phyloP scores from a whole-genome alignment of 2,888 invertebrate genomes.

The Aporophyla lueneburgensis region DNA sequence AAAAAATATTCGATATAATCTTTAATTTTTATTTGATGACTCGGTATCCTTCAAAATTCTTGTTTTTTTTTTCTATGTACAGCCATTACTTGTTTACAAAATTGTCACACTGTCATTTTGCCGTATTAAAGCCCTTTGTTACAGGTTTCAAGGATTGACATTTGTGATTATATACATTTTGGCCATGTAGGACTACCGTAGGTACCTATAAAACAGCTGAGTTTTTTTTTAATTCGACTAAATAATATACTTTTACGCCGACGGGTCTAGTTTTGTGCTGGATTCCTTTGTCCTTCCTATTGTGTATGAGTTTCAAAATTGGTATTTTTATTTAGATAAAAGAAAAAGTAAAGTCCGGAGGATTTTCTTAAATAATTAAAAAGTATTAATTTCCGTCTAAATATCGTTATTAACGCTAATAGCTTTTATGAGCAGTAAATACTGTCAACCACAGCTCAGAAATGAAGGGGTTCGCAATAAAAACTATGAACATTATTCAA shows the following conservation, averaged over 20 bases:
- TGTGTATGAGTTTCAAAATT: too few relatives aligned
- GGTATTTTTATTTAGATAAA: not conserved
- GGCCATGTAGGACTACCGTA: not conserved
- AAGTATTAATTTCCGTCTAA: not conserved
- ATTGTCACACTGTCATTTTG: not conserved
- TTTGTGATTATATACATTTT: not conserved
- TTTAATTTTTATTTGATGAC: not conserved
- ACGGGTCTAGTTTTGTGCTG: too few relatives aligned
- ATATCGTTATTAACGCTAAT: not conserved
- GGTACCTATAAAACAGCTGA: not conserved
- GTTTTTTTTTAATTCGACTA: not conserved
- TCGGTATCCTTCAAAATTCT: not conserved
- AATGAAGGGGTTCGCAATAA: too few relatives aligned
- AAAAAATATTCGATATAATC: not conserved
- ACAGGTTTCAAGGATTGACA: not conserved
- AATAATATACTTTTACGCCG: not conserved
- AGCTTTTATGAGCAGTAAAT: conserved; percentile 6
- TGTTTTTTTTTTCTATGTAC: not conserved
- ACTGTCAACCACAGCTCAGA: too few relatives aligned
- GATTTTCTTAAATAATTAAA: not conserved
- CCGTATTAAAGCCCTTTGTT: not conserved
- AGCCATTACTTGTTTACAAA: not conserved
- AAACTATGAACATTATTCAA: too few relatives aligned
- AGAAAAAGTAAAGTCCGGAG: not conserved
- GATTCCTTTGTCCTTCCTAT: too few relatives aligned